Evolutionary conservation across 2,113 vertebrate genomes (phyloP).

Genomic region (Sinocyclocheilus anshuiensis): DNA sequence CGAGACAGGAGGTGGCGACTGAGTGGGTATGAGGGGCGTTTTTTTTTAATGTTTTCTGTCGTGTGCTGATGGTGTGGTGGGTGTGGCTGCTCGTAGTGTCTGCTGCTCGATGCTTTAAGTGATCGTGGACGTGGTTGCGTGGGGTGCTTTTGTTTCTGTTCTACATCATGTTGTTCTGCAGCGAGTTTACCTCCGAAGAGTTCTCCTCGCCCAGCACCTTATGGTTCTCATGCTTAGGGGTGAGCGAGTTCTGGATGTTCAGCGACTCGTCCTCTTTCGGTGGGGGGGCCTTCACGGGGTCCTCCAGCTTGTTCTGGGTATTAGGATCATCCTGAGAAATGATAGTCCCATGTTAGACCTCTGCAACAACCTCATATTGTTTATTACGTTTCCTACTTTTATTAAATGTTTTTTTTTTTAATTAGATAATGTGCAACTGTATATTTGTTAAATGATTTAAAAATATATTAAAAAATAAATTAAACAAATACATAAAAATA

Average conservation of each 20-base stretch:
- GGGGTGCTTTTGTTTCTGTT: slow-evolving; percentile 48
- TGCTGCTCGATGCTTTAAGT: slow-evolving; percentile 34
- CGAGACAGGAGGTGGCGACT: slow-evolving; percentile 60
- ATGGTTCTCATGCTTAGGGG: slow-evolving; percentile 88
- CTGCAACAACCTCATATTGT: neutral
- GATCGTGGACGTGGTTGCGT: slow-evolving; percentile 63
- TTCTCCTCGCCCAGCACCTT: slow-evolving; percentile 86
- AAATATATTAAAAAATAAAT: no score
- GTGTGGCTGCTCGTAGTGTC: slow-evolving; percentile 67
- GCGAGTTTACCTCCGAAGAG: slow-evolving; percentile 87
- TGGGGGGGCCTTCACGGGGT: slow-evolving; percentile 88
- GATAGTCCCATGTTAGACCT: slow-evolving; percentile 30
- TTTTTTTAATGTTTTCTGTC: slow-evolving; percentile 12
- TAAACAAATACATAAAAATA: no score
- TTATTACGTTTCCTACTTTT: neutral
- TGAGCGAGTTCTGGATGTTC: slow-evolving; percentile 93
- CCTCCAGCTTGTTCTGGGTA: slow-evolving; percentile 93
- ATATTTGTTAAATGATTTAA: no score
- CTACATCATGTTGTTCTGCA: slow-evolving; percentile 97
- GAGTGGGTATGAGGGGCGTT: slow-evolving; percentile 50
- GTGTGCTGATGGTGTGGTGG: slow-evolving; percentile 58
- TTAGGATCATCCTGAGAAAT: slow-evolving; percentile 81
- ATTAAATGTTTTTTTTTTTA: no score
- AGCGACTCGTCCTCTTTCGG: slow-evolving; percentile 93
- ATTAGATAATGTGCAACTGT: no score